Conservation (phyloP, 2,888 invertebrate species). For the Ophonus ardosiacus region DNA sequence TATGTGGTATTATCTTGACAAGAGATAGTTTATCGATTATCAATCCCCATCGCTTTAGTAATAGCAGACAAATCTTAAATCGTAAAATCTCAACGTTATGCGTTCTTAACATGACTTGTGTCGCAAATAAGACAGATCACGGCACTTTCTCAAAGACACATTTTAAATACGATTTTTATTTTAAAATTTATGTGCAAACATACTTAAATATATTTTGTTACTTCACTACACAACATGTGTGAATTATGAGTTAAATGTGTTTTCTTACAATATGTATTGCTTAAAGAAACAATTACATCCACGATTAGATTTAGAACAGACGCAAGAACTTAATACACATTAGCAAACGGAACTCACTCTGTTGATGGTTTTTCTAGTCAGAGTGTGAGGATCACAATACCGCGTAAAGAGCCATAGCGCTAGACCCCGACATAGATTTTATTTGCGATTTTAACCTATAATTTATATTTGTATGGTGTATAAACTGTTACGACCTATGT, state of each 20-base stretch:
- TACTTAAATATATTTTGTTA: conserved; percentile 61
- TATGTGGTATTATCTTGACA: not conserved
- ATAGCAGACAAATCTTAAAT: conserved; percentile 42
- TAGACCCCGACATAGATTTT: conserved; percentile 51
- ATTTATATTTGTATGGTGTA: conserved; percentile 63
- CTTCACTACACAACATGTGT: conserved; percentile 60
- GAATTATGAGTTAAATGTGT: conserved; percentile 57
- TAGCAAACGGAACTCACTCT: conserved; percentile 52
- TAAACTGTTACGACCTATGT: conserved; percentile 62
- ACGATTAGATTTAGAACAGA: conserved; percentile 49
- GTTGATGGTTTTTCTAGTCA: conserved; percentile 59
- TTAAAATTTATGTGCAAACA: conserved; percentile 63
- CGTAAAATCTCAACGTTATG: conserved; percentile 47
- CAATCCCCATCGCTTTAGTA: conserved; percentile 3
- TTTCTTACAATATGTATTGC: conserved; percentile 55
- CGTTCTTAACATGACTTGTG: conserved; percentile 59
- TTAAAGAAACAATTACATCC: conserved; percentile 53
- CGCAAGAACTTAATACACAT: conserved; percentile 53
- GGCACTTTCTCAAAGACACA: conserved; percentile 64
- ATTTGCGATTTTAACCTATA: conserved; percentile 61
- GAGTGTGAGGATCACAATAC: conserved; percentile 68
- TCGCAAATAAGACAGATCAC: conserved; percentile 61
- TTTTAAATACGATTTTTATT: conserved; percentile 61
- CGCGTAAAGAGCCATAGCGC: conserved; percentile 59
- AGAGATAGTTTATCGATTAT: not conserved